These are phyloP conservation scores for Willowsia nigromaculata DNA, from an alignment of 2,888 invertebrate species.

Conservation along the genomic window DNA sequence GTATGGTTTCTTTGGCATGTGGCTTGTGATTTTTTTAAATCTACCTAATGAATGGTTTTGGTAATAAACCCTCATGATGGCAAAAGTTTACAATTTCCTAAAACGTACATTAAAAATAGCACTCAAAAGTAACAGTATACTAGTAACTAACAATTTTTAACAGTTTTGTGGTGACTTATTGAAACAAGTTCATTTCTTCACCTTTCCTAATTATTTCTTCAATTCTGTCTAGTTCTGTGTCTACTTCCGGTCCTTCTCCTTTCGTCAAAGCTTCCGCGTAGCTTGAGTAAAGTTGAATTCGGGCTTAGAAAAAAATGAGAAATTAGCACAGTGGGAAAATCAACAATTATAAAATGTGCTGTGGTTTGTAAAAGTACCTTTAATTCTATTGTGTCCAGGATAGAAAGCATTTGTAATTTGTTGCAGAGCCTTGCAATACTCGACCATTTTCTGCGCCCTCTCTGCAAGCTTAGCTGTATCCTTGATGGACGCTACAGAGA, in stretches of 20 bases:
- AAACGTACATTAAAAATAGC: background rate
- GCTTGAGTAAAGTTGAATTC: slow-evolving; percentile 58
- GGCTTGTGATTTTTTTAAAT: too few species aligned
- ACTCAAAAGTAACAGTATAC: background rate
- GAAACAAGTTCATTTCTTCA: slow-evolving; percentile 71
- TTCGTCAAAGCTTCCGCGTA: slow-evolving; percentile 67
- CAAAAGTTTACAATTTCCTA: background rate
- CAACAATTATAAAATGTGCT: background rate
- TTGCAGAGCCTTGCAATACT: slow-evolving; percentile 62
- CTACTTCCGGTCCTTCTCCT: slow-evolving; percentile 65
- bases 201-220: slow-evolving; percentile 74
- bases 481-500: slow-evolving; percentile 67
- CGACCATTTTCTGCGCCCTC: slow-evolving; percentile 69
- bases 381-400: slow-evolving; percentile 73
- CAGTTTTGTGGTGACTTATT: background rate
- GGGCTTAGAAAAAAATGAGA: slow-evolving; percentile 50
- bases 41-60: too few species aligned
- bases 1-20: too few species aligned
- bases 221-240: slow-evolving; percentile 71
- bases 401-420: slow-evolving; percentile 65
- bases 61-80: too few species aligned
- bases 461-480: slow-evolving; percentile 45
- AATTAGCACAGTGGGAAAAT: background rate
- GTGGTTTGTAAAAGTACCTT: slow-evolving; percentile 57
- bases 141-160: background rate